Conservation (phyloP, 2,888 invertebrate species). For the Anodontia alba region DNA sequence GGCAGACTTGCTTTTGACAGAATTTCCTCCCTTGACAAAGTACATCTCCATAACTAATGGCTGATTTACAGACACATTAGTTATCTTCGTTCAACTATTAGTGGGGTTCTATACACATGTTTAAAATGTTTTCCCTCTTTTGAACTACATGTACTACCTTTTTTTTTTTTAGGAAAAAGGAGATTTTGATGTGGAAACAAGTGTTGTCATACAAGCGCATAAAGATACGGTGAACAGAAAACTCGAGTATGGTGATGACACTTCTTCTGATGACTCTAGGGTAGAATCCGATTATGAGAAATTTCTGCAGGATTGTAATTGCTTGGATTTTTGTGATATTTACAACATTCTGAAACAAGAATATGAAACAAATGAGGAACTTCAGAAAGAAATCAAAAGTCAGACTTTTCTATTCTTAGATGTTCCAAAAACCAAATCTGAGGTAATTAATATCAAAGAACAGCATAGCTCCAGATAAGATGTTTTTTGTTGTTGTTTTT, state of each 20-base stretch:
- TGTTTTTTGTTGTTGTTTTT: too few species aligned
- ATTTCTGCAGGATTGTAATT: constrained; percentile 69
- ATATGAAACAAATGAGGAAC: constrained; percentile 54
- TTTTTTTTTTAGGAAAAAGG: constrained; percentile 63
- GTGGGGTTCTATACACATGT: too few species aligned
- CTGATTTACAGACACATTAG: too few species aligned
- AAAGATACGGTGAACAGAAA: constrained; percentile 59
- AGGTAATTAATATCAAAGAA: constrained; percentile 65
- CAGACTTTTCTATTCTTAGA: constrained; percentile 62
- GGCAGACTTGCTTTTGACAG: too few species aligned
- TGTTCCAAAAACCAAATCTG: constrained; percentile 60
- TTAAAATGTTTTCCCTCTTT: too few species aligned
- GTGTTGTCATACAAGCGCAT: constrained; percentile 67
- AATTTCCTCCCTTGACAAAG: too few species aligned
- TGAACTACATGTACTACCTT: too few species aligned
- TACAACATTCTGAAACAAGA: constrained; percentile 52
- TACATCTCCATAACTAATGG: too few species aligned
- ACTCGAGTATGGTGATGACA: constrained; percentile 43
- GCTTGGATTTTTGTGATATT: constrained; percentile 71
- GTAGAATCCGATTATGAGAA: constrained; percentile 60
- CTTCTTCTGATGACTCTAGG: constrained; percentile 53
- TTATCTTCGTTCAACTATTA: too few species aligned
- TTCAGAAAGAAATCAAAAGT: constrained; percentile 54
- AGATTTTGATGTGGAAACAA: constrained; percentile 75
- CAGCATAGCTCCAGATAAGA: background rate